Evolutionary conservation across 2,113 vertebrate genomes (phyloP), one percentile per base, ranked within the genome.

Genomic region (Colistium nudipinnis): DNA sequence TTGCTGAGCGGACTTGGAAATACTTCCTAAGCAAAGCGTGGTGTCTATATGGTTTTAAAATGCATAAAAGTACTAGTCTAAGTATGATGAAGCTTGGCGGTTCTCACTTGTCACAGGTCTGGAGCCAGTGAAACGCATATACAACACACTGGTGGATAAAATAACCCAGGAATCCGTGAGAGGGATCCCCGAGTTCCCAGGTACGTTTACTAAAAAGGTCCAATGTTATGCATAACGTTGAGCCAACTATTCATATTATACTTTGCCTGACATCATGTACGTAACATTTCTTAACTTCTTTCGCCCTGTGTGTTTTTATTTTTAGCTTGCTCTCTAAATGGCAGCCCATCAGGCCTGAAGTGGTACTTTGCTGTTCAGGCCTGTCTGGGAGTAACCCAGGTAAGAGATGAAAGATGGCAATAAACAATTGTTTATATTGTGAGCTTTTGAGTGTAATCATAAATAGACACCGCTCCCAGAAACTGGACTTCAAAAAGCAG

Each of bases 271-370:
- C 10, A 17, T 55, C 49, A 43, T 9, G 22, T 12, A 27, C 17
- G 8, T 1, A n/a, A 11, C 8, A 2, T 30, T n/a, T 4, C 9
- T 68, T 0, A 38, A 8, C 4, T 19, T 33, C 9, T 45, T 44
- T 6, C 11, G 9, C 17, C 33, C n/a, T 78, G 9, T 3, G 3
- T 71, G 19, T 73, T 30, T 31, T 25, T 25, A 60, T 61, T 17
- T 33, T 4, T 35, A 91, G 90, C 84, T 47, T 89, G 87, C 61
- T 89, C 87, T 39, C 76, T 89, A 13, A 81, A 76, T 64, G 88
- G 88, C 47, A 65, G 59, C 27, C 87, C 87, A 19, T 66, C 87
- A 20, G 35, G 36, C 61, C 83, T 62, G 68, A 82, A 62, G 65
- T 89, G 83, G 76, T 73, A 63, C 68, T 70, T 90, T 60, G 86